phyloP scores from a whole-genome alignment of 2,888 invertebrate species.

The Amblyteles armatorius region DNA sequence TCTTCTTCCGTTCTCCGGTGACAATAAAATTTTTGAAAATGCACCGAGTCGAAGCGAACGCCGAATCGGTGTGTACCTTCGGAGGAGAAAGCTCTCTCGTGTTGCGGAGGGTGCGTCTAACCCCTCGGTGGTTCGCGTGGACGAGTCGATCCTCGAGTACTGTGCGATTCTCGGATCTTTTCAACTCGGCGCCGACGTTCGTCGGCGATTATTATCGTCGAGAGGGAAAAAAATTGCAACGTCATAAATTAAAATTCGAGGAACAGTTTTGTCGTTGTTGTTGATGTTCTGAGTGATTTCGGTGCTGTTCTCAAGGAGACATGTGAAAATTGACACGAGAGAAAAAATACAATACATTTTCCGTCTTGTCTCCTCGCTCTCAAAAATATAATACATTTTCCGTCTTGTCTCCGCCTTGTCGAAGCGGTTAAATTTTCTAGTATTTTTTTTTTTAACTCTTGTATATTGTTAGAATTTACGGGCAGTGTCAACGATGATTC shows the following conservation, averaged over 20 bases:
- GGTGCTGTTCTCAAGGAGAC: background rate
- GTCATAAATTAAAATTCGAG: background rate
- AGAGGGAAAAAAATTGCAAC: background rate
- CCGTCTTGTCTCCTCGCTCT: background rate
- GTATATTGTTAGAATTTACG: background rate
- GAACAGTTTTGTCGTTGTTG: background rate
- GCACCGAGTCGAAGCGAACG: background rate
- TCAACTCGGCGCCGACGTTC: background rate
- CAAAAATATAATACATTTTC: conserved; percentile 12
- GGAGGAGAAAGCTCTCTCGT: background rate
- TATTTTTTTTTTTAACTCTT: conserved; percentile 1
- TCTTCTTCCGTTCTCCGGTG: background rate
- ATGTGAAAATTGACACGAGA: conserved; percentile 39
- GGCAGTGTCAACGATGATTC: conserved; percentile 17
- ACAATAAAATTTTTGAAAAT: background rate
- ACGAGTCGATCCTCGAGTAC: conserved; percentile 62
- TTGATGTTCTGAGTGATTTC: background rate
- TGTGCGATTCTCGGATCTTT: background rate
- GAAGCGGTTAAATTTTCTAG: background rate
- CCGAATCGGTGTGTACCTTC: background rate
- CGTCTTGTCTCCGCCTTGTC: background rate
- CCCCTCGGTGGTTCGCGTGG: conserved; percentile 33
- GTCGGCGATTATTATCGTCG: background rate
- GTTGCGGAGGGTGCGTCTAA: conserved; percentile 28
- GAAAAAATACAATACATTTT: conserved; percentile 4